Percentiles rank a stretch among this genome's conserved stretches.
These are phyloP conservation scores for Polypterus bichir DNA, from an alignment of 2,113 vertebrate genomes.

Conservation along the genomic window DNA sequence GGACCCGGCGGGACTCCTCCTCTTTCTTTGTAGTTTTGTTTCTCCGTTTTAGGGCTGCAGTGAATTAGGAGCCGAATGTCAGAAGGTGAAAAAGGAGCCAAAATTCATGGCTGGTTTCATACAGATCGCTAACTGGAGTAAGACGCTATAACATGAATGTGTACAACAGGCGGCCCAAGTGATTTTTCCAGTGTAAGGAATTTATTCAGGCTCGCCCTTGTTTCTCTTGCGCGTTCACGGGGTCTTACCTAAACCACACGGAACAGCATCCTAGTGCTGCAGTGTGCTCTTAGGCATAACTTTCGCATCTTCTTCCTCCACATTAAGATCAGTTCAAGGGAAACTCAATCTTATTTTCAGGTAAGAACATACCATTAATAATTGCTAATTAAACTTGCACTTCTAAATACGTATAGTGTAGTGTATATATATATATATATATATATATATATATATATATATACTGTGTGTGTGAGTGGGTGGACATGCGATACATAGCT, in stretches of 20 bases:
- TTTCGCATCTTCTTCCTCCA: constrained; percentile 36
- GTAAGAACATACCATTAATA: constrained; percentile 26
- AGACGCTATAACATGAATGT: constrained; percentile 1
- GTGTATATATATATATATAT: background rate
- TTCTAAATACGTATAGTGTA: background rate
- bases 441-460: background rate
- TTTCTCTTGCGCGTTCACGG: constrained; percentile 18
- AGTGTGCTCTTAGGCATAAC: constrained; percentile 30
- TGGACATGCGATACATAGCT: too few relatives aligned
- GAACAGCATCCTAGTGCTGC: constrained; percentile 4
- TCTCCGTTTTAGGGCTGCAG: constrained; percentile 31
- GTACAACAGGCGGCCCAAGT: background rate
- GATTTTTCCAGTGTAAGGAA: constrained; percentile 13
- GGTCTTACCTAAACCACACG: constrained; percentile 3
- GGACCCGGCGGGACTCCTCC: constrained; percentile 41
- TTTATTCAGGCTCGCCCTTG: constrained; percentile 19
- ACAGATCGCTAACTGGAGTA: too few relatives aligned
- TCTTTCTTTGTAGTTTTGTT: constrained; percentile 44
- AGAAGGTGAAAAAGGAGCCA: constrained; percentile 6
- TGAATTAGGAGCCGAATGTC: constrained; percentile 20
- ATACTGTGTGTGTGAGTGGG: too few relatives aligned
- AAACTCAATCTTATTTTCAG: constrained; percentile 31
- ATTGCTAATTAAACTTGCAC: background rate
- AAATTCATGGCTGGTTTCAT: background rate
- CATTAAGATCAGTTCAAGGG: constrained; percentile 18